Evolutionary conservation across 2,888 invertebrate genomes (phyloP).

Genomic region (Callimorpha dominula): DNA sequence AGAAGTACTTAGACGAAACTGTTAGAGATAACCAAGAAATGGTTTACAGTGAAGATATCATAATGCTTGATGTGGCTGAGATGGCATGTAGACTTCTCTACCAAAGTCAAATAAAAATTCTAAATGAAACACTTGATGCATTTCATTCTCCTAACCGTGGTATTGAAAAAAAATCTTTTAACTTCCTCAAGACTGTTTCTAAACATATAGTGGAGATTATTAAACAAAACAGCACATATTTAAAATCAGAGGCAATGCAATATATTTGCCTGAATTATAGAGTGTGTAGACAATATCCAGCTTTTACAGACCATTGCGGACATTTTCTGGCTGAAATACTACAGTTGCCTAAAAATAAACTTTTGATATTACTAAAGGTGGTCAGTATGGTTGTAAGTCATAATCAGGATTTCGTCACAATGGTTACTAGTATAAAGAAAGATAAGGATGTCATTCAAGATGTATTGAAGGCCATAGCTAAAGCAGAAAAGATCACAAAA

Average conservation of each 20-base stretch:
- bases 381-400: slow-evolving; percentile 2
- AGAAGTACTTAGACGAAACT: slow-evolving; percentile 3
- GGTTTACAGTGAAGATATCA: slow-evolving; percentile 4
- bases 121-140: neutral
- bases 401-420: neutral
- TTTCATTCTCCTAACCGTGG: neutral
- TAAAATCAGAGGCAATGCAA: slow-evolving; percentile 1
- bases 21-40: neutral
- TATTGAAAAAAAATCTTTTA: neutral
- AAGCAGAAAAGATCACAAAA: neutral
- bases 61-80: slow-evolving; percentile 1
- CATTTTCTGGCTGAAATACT: slow-evolving; percentile 1
- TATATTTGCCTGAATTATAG: slow-evolving; percentile 12
- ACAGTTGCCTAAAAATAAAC: neutral
- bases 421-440: neutral
- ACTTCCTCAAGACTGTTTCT: neutral
- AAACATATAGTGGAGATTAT: neutral
- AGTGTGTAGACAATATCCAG: slow-evolving; percentile 8
- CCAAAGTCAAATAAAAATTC: slow-evolving; percentile 4
- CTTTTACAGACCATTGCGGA: slow-evolving; percentile 13
- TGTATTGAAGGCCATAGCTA: neutral
- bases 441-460: neutral
- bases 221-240: neutral
- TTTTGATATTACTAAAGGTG: slow-evolving; percentile 1
- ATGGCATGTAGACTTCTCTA: slow-evolving; percentile 7